Conservation (phyloP, 2,888 invertebrate genomes). For the Agrochola lychnidis region DNA sequence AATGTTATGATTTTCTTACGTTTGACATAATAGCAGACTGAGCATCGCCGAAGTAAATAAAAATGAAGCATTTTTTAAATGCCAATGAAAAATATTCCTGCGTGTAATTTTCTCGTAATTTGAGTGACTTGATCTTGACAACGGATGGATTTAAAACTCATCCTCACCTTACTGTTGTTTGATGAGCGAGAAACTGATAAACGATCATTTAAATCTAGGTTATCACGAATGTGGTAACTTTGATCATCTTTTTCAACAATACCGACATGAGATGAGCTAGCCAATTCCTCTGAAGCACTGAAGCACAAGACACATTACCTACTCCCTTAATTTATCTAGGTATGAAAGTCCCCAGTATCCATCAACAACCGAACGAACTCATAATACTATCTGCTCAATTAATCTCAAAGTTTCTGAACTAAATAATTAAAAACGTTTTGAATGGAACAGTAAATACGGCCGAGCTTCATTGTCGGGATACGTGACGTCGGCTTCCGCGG, state of each 20-base stretch:
- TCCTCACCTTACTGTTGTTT: no score
- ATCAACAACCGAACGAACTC: conserved; percentile 49
- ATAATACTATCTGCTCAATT: conserved; percentile 76
- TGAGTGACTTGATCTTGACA: background rate
- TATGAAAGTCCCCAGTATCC: conserved; percentile 31
- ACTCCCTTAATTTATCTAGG: conserved; percentile 20
- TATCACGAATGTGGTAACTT: background rate
- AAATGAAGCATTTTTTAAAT: background rate
- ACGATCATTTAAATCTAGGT: background rate
- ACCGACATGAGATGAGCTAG: background rate
- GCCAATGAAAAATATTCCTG: background rate
- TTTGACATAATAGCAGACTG: no score
- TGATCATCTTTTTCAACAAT: conserved; percentile 1
- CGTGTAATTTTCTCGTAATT: background rate
- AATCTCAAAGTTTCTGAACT: conserved; percentile 73
- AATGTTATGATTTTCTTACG: background rate
- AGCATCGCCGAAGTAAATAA: background rate
- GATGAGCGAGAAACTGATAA: background rate
- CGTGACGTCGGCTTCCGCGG: conserved; percentile 77
- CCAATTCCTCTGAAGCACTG: background rate
- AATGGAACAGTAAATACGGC: conserved; percentile 82
- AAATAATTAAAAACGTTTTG: conserved; percentile 82
- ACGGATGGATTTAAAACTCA: no score
- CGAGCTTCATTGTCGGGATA: conserved; percentile 71
- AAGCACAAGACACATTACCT: conserved; percentile 15